These are phyloP conservation scores for Erythrolamprus reginae DNA, from an alignment of 2,113 vertebrate species.

Conservation along the genomic window DNA sequence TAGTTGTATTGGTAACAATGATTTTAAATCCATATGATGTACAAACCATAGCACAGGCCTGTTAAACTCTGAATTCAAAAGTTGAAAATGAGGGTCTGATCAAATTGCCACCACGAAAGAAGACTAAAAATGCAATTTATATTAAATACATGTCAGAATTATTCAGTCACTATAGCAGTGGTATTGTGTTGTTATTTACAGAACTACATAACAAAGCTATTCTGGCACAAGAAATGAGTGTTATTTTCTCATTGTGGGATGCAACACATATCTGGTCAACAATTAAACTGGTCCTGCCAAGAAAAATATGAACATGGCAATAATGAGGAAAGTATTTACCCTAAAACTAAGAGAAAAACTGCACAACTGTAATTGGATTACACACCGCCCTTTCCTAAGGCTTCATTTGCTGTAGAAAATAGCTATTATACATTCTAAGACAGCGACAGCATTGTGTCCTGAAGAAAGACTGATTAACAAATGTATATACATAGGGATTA, in stretches of 20 bases:
- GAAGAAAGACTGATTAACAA: background rate
- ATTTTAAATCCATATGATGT: conserved; percentile 54
- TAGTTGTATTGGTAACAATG: conserved; percentile 46
- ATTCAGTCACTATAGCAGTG: conserved; percentile 2
- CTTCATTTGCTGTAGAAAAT: background rate
- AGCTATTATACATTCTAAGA: background rate
- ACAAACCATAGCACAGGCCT: conserved; percentile 21
- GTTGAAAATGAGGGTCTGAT: conserved; percentile 36
- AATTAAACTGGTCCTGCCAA: background rate
- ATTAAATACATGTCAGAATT: conserved; percentile 43
- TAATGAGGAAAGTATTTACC: background rate
- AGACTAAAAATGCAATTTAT: conserved; percentile 41
- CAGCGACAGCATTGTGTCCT: background rate
- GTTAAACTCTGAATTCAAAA: conserved; percentile 31
- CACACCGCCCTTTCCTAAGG: background rate
- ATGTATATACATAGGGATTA: background rate
- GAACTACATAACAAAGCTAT: conserved; percentile 9
- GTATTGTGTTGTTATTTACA: conserved; percentile 23
- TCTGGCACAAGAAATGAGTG: background rate
- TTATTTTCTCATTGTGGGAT: background rate
- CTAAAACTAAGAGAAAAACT: background rate
- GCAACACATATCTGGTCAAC: background rate
- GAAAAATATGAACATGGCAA: background rate
- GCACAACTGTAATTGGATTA: background rate
- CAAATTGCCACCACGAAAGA: conserved; percentile 45